These are phyloP conservation scores for Cettia cetti DNA, from an alignment of 2,113 vertebrate species.

Conservation along the genomic window DNA sequence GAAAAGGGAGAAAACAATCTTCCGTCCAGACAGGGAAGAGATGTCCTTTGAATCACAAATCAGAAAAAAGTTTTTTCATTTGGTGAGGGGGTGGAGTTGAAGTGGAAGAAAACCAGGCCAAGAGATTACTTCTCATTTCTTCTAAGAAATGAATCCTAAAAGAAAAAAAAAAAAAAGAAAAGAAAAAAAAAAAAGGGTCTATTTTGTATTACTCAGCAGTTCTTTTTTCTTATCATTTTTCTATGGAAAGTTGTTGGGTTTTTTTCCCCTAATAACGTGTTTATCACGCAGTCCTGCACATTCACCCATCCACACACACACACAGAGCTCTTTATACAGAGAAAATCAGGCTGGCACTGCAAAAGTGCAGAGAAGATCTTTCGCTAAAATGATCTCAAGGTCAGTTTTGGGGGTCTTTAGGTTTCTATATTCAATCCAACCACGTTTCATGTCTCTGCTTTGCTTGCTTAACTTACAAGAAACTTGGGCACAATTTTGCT, in stretches of 20 bases:
- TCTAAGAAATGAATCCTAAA: not conserved
- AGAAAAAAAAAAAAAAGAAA: not conserved
- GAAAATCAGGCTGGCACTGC: conserved; percentile 39
- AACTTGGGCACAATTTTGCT: conserved; percentile 78
- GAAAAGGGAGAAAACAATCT: not conserved
- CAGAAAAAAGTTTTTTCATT: not conserved
- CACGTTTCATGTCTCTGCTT: conserved; percentile 72
- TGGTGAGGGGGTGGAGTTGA: not conserved
- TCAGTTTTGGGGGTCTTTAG: conserved; percentile 73
- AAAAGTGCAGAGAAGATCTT: conserved; percentile 53
- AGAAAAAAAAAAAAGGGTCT: not conserved
- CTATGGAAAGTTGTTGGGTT: not conserved
- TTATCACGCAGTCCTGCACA: conserved; percentile 18
- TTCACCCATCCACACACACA: not conserved
- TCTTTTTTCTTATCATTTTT: not conserved
- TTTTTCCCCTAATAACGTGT: not conserved
- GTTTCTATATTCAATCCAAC: conserved; percentile 75
- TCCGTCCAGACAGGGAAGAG: not conserved
- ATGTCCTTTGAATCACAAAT: conserved; percentile 17
- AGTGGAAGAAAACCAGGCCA: conserved; percentile 27
- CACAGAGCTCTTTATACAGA: not conserved
- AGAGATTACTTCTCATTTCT: conserved; percentile 11
- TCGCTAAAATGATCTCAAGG: conserved; percentile 70
- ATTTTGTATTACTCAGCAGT: conserved; percentile 61
- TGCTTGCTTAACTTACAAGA: conserved; percentile 80